Evolutionary conservation across 2,888 invertebrate species (phyloP).

Genomic region (Poecilus cupreus): DNA sequence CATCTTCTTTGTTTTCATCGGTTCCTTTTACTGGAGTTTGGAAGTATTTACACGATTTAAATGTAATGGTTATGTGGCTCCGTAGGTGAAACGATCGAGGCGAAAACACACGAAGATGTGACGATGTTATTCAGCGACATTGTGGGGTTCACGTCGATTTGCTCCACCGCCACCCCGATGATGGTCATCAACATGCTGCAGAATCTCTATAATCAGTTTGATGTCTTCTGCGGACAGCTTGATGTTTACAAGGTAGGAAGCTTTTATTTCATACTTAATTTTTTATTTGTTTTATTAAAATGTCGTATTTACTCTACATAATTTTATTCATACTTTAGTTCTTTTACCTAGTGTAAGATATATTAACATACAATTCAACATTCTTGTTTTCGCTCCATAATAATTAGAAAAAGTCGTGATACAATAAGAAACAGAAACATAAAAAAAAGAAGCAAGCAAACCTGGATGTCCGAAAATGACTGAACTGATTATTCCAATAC

Average conservation of each 20-base stretch:
- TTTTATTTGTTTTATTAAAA: too few species aligned
- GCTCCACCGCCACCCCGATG: constrained; percentile 95
- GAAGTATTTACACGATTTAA: background rate
- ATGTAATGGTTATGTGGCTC: background rate
- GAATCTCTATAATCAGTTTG: constrained; percentile 94
- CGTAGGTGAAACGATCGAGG: constrained; percentile 90
- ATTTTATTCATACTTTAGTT: too few species aligned
- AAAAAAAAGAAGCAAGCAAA: too few species aligned
- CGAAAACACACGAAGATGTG: constrained; percentile 93
- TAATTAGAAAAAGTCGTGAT: too few species aligned
- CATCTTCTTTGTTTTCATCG: background rate
- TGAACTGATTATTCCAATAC: too few species aligned
- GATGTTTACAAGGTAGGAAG: constrained; percentile 92
- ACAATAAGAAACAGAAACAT: too few species aligned
- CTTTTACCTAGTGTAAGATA: too few species aligned
- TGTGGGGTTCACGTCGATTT: constrained; percentile 96
- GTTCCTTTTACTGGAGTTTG: background rate
- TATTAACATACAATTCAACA: too few species aligned
- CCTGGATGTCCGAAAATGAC: too few species aligned
- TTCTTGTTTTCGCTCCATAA: too few species aligned
- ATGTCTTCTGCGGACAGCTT: constrained; percentile 91
- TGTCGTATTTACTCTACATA: too few species aligned
- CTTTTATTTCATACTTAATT: too few species aligned
- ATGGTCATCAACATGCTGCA: constrained; percentile 97
- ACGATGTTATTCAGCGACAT: constrained; percentile 98